phyloP scores from a whole-genome alignment of 2,888 invertebrate genomes.

The Ommatoiulus sabulosus region DNA sequence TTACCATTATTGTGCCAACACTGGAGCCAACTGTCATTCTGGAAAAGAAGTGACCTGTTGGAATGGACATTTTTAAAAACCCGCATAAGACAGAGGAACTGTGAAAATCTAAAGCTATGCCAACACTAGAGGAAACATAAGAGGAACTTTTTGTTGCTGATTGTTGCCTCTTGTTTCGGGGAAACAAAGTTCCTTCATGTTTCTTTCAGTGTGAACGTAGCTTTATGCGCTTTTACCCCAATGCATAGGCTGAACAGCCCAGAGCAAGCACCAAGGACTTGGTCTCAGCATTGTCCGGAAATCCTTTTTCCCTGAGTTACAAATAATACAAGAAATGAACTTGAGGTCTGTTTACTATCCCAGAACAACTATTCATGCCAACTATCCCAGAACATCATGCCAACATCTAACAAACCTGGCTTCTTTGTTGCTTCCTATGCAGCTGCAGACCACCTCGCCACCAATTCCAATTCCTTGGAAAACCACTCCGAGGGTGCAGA shows the following conservation, averaged over 20 bases:
- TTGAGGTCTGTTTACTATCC: neutral
- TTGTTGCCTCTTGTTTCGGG: too few relatives aligned
- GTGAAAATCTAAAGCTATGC: too few relatives aligned
- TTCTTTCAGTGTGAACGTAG: too few relatives aligned
- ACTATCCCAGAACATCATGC: neutral
- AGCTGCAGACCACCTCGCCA: constrained; percentile 47
- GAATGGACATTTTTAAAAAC: neutral
- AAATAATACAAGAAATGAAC: neutral
- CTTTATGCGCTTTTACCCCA: neutral
- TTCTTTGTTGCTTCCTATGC: constrained; percentile 49
- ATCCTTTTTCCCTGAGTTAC: constrained; percentile 25
- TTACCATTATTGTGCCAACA: neutral
- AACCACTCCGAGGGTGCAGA: constrained; percentile 8
- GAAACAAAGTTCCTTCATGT: too few relatives aligned
- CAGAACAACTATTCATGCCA: neutral
- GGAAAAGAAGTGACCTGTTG: neutral
- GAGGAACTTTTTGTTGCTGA: too few relatives aligned
- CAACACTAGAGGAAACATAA: too few relatives aligned
- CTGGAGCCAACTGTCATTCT: constrained; percentile 50
- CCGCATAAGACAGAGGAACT: neutral
- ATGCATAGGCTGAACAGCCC: constrained; percentile 1
- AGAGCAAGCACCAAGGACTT: constrained; percentile 14
- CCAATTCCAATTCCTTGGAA: constrained; percentile 49
- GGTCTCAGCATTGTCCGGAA: constrained; percentile 16
- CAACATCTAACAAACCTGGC: neutral